Evolutionary conservation across 2,797 vertebrate species (phyloP), one percentile per base, ranked within the genome.

Genomic region (Oceanodroma leucorhoa): DNA sequence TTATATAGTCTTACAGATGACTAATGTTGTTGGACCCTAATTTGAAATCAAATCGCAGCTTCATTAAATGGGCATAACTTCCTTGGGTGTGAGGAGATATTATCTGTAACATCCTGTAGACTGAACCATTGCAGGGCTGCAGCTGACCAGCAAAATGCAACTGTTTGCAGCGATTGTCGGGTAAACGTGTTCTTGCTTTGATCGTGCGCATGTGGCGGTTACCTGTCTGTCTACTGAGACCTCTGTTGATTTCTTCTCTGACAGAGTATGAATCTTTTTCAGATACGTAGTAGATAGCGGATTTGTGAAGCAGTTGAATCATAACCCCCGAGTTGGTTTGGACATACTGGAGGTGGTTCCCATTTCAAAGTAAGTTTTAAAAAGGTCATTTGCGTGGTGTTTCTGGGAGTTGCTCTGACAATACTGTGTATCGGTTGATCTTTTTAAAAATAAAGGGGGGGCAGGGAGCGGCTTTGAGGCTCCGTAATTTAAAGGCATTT

Each of bases 281-380:
- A 99, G 99, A 54, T 99, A 99, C 18, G 99, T 99, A 32, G 98
- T 99, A 51, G 99, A 99, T 79, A 99, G 99, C 78, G 99, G 99
- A 34, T 99, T 99, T 97, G 99, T 99, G 94, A 99, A 99, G 95
- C 99, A 99, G 93, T 96, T 99, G 87, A 99, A 99, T 97, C 99
- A 99, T 95, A 99, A 99, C 84, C 99, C 99, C 6, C 98, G 99
- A 84, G 98, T 99, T 90, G 99, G 99, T 69, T 97, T 99, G 98
- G 99, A 99, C 82, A 98, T 99, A 85, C 97, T 99, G 96, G 99
- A 99, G 94, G 99, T 99, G 92, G 99, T 99, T 88, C 99, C 99
- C 12, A 99, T 99, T 97, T 99, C 99, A 93, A 99, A 99, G 99
- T 99, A 92, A 98, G 99, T 92, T 83, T 61, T 71, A 8, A 34